Percentiles rank a stretch among this genome's conserved stretches.
These are phyloP conservation scores for Bothrops alternatus DNA, from an alignment of 2,797 vertebrate genomes.

Conservation along the genomic window DNA sequence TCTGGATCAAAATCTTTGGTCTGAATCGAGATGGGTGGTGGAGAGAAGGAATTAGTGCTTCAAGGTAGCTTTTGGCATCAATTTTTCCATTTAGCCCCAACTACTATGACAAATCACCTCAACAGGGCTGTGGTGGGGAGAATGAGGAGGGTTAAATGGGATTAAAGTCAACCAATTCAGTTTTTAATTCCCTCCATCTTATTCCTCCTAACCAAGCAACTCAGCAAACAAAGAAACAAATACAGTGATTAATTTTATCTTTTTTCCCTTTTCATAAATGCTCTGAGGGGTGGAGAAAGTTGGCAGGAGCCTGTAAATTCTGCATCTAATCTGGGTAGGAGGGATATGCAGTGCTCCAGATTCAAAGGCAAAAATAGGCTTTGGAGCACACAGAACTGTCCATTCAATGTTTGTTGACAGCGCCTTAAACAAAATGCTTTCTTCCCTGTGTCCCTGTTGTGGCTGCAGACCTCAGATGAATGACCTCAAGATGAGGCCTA, in stretches of 20 bases:
- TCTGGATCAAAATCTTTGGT: neutral
- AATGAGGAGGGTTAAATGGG: neutral
- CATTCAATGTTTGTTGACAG: neutral
- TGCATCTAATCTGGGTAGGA: neutral
- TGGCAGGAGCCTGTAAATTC: neutral
- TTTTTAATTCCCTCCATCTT: neutral
- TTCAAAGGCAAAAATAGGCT: neutral
- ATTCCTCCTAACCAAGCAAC: neutral
- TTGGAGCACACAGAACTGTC: neutral
- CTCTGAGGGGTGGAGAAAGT: neutral
- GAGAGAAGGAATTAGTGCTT: neutral
- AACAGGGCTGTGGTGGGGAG: neutral
- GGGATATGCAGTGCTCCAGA: neutral
- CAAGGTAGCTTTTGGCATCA: neutral
- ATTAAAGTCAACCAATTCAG: neutral
- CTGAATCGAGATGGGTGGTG: neutral
- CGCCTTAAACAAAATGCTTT: neutral
- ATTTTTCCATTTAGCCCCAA: neutral
- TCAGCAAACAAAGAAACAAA: neutral
- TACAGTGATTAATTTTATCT: neutral
- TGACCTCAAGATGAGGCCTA: neutral
- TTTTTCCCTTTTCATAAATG: neutral
- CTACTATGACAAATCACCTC: neutral
- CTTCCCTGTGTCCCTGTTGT: neutral
- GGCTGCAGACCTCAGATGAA: neutral